These are phyloP conservation scores for Pantelozetes paolii DNA, from an alignment of 2,888 invertebrate genomes.

Conservation along the genomic window DNA sequence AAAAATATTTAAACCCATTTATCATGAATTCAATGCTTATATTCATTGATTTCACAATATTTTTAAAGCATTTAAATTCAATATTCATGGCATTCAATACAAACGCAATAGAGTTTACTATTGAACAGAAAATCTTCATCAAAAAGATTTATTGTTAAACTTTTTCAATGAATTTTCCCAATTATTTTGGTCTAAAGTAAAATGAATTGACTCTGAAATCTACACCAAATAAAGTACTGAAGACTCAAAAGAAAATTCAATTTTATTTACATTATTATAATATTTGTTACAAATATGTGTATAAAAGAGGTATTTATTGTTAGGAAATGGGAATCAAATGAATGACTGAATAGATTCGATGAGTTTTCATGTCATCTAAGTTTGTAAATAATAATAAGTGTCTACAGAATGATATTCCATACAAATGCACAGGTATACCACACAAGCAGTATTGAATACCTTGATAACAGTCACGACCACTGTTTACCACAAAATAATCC, in stretches of 20 bases:
- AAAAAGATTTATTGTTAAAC: too few relatives aligned
- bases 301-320: neutral
- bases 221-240: too few relatives aligned
- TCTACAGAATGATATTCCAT: neutral
- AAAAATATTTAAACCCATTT: too few relatives aligned
- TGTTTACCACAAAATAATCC: neutral
- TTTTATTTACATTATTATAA: neutral
- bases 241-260: neutral
- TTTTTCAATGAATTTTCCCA: too few relatives aligned
- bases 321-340: neutral
- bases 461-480: constrained; percentile 31
- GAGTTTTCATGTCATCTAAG: constrained; percentile 27
- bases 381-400: constrained; percentile 30
- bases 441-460: constrained; percentile 30
- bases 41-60: too few relatives aligned
- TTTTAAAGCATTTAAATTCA: too few relatives aligned
- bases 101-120: too few relatives aligned
- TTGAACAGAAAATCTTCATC: too few relatives aligned
- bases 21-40: too few relatives aligned
- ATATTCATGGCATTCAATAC: too few relatives aligned
- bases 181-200: too few relatives aligned
- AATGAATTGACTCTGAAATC: too few relatives aligned
- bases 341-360: constrained; percentile 31
- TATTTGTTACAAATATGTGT: neutral
- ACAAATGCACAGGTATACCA: constrained; percentile 21